A percentile compares a stretch with the other conserved stretches of the same genome.
These are phyloP conservation scores for Scortum barcoo DNA, from an alignment of 2,113 vertebrate species.

Conservation along the genomic window DNA sequence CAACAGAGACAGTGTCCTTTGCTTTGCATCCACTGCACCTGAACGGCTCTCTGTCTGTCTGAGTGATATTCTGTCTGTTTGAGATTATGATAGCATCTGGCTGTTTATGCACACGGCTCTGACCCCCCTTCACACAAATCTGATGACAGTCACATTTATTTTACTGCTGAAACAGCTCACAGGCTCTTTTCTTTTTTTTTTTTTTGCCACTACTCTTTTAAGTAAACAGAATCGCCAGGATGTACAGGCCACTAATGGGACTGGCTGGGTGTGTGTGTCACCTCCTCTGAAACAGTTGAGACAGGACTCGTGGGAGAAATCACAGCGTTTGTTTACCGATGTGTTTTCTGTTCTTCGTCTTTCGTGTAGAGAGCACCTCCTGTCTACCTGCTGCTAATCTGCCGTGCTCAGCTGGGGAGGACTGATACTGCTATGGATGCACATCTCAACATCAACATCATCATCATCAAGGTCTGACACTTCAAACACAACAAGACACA, in stretches of 20 bases:
- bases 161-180: constrained; percentile 25
- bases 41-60: constrained; percentile 22
- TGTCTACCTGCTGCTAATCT: constrained; percentile 64
- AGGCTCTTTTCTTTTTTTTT: no score
- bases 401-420: constrained; percentile 40
- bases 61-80: constrained; percentile 14
- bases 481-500: constrained; percentile 51
- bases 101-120: constrained; percentile 16
- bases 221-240: constrained; percentile 35
- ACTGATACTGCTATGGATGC: constrained; percentile 53
- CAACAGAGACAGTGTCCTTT: constrained; percentile 11
- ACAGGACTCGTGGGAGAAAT: constrained; percentile 24
- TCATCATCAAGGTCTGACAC: constrained; percentile 58
- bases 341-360: constrained; percentile 39
- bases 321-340: constrained; percentile 43
- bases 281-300: constrained; percentile 12
- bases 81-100: constrained; percentile 36
- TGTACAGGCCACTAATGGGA: constrained; percentile 31
- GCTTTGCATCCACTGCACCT: not conserved
- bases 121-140: constrained; percentile 8
- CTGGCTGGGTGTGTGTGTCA: constrained; percentile 28
- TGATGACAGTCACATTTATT: constrained; percentile 42
- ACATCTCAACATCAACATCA: constrained; percentile 43
- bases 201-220: constrained; percentile 9
- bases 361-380: constrained; percentile 47